Evolutionary conservation across 2,797 vertebrate species (phyloP).

Genomic region (Sciurus vulgaris): DNA sequence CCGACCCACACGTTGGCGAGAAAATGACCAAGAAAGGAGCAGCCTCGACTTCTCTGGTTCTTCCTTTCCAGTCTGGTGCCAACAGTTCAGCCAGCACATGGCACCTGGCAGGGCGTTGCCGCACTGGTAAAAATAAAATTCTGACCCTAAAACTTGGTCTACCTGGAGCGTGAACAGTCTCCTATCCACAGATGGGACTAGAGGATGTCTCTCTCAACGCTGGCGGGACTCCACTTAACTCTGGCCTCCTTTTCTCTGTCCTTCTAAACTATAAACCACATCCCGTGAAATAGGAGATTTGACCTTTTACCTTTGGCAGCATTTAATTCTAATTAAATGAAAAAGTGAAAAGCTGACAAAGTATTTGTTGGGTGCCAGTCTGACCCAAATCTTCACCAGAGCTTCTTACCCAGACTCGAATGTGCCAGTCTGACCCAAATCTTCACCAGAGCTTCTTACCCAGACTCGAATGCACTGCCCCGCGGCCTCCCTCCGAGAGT

Average conservation of each 20-base stretch:
- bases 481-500: no score
- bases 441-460: no score
- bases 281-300: background rate
- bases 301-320: background rate
- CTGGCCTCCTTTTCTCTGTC: background rate
- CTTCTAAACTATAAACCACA: background rate
- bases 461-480: no score
- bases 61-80: background rate
- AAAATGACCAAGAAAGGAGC: background rate
- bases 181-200: background rate
- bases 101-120: accelerated
- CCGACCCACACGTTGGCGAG: background rate
- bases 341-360: background rate
- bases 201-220: background rate
- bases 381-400: conserved; percentile 1
- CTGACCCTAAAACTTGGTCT: background rate
- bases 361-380: background rate
- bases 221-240: background rate
- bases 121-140: background rate
- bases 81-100: background rate
- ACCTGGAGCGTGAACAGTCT: background rate
- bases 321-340: conserved; percentile 63
- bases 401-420: background rate
- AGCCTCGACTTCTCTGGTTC: background rate
- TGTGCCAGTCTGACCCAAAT: background rate